A percentile compares a stretch with the other conserved stretches of the same genome.
Evolutionary conservation across 1,140 invertebrate genomes (phyloP).

Genomic region (Sitodiplosis mosellana): DNA sequence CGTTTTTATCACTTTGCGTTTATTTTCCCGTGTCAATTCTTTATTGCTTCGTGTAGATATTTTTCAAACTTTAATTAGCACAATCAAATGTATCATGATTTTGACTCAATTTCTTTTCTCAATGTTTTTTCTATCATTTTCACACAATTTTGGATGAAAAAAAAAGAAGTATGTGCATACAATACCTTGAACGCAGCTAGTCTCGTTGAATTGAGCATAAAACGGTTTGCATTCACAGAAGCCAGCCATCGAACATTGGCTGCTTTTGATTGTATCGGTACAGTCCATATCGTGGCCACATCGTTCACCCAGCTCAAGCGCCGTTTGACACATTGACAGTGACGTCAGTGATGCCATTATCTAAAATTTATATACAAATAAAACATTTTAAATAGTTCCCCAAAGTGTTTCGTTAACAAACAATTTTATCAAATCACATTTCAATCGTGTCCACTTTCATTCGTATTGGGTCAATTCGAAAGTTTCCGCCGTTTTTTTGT

Average conservation of each 20-base stretch:
- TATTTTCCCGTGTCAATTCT: no score
- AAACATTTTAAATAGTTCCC: no score
- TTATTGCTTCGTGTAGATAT: no score
- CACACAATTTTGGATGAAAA: background rate
- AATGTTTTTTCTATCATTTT: background rate
- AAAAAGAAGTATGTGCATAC: background rate
- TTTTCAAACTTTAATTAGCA: no score
- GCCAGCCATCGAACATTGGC: slow-evolving; percentile 25
- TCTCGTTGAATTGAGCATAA: slow-evolving; percentile 40
- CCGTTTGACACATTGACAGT: background rate
- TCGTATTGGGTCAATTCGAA: no score
- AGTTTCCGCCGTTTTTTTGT: no score
- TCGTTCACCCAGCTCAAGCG: slow-evolving; percentile 14
- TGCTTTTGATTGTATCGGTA: slow-evolving; percentile 25
- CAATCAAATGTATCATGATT: no score
- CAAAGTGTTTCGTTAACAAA: no score
- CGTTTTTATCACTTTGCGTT: no score
- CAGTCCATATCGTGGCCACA: slow-evolving; percentile 26
- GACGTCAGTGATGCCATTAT: background rate
- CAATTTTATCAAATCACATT: no score
- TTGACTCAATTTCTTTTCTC: background rate
- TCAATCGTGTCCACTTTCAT: no score
- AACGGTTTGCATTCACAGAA: slow-evolving; percentile 45
- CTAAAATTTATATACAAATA: no score
- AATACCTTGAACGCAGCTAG: slow-evolving; percentile 34